Conservation (phyloP, 92 coral and sea anemone species). For the Heliopora coerulea region DNA sequence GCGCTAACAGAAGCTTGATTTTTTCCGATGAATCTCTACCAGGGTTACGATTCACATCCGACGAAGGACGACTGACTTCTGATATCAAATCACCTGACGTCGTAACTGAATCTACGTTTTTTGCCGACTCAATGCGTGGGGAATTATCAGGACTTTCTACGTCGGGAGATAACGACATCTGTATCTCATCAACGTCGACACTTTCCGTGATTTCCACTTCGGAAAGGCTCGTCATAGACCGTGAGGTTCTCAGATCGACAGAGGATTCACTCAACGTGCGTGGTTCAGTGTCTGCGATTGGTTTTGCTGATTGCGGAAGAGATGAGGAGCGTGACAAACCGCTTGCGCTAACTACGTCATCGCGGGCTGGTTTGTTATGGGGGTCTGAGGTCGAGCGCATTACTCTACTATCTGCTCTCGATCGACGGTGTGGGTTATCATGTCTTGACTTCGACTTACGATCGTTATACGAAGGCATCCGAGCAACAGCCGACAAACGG, state of each 20-base stretch:
- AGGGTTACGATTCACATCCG: not conserved
- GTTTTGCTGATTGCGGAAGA: constrained; percentile 72
- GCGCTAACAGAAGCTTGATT: constrained; percentile 11
- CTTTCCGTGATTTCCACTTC: constrained; percentile 22
- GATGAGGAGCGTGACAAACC: constrained; percentile 84
- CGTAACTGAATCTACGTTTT: not conserved
- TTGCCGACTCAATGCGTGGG: not conserved
- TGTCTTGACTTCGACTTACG: constrained; percentile 28
- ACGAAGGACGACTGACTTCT: not conserved
- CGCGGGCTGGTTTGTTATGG: constrained; percentile 71
- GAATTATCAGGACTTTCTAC: not conserved
- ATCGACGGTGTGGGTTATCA: constrained; percentile 22
- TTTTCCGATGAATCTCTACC: constrained; percentile 21
- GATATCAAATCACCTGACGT: not conserved
- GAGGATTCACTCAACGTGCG: constrained; percentile 18
- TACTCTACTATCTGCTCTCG: constrained; percentile 67
- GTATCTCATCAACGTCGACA: constrained; percentile 36
- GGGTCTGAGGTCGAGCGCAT: constrained; percentile 93
- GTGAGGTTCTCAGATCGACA: constrained; percentile 18
- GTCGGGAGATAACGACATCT: constrained; percentile 38
- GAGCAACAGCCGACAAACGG: constrained; percentile 27
- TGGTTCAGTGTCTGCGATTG: constrained; percentile 10
- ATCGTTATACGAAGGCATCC: constrained; percentile 47
- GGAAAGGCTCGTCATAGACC: constrained; percentile 29
- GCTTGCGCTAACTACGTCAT: constrained; percentile 17